Conservation (phyloP, 2,888 invertebrate species). For the Rhingia rostrata region DNA sequence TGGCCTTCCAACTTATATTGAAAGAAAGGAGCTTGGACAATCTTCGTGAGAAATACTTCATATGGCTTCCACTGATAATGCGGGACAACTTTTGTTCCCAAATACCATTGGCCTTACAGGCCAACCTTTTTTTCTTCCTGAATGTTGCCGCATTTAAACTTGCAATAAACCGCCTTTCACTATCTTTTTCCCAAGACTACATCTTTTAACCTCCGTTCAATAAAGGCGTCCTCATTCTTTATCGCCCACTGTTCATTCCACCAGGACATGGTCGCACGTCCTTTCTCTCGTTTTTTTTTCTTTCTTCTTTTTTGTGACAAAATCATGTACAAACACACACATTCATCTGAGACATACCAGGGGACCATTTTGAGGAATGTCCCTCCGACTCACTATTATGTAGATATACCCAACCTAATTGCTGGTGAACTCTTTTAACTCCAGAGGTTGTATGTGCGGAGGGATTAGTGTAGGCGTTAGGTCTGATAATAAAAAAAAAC, state of each 20-base stretch:
- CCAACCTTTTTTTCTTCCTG: no score
- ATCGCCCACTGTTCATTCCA: conserved; percentile 18
- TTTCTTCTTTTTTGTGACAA: conserved; percentile 26
- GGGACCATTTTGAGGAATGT: conserved; percentile 52
- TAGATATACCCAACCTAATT: conserved; percentile 65
- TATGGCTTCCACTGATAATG: no score
- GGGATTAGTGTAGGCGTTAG: neutral
- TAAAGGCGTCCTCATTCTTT: neutral
- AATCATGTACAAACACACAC: conserved; percentile 15
- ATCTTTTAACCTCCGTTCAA: neutral
- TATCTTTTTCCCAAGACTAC: neutral
- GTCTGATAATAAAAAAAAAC: neutral
- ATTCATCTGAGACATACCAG: neutral
- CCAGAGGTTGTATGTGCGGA: conserved; percentile 6
- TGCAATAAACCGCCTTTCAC: neutral
- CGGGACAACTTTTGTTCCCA: no score
- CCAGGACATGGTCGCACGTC: conserved; percentile 11
- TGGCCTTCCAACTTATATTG: no score
- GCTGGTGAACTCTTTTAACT: conserved; percentile 69
- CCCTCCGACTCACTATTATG: conserved; percentile 45
- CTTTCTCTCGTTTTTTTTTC: neutral
- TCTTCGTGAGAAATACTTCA: no score
- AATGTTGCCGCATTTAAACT: neutral
- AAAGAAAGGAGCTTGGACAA: no score
- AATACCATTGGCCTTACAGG: no score